Base-by-base conservation (phyloP, 2,888 invertebrate species). In the Yponomeuta cagnagella region DNA sequence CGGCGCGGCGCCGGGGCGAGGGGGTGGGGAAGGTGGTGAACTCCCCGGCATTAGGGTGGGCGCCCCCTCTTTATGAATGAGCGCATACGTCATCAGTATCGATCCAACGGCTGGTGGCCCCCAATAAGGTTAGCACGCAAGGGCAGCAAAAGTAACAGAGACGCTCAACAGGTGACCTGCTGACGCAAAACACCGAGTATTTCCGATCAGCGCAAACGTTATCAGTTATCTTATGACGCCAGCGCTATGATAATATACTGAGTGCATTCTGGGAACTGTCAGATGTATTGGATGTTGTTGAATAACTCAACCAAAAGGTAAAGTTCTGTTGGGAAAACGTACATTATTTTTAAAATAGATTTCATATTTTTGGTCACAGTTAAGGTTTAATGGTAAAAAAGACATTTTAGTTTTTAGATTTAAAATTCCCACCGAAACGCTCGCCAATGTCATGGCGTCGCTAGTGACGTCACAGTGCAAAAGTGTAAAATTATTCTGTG, bases 11-110 rank as follows among this genome's bases (percentile, higher is more conserved):
- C 43, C 33, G 33, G 33, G 43, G 43, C 43, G 6, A 33, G 1
- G 79, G 73, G 73, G 64, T 64, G 71, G 52, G 68, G 48, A 33
- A 31, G 48, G 71, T 70, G 72, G 73, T 69, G 73, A 71, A 70
- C 65, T 71, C 15, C 12, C 75, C 70, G 73, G 66, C 75, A 78
- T 76, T 77, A 75, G 78, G 48, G 72, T 70, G 82, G 78, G 83
- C 78, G 71, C 87, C 82, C 87, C 88, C 83, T 77, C 73, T 89
- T 90, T 85, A 89, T 92, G 91, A 92, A 92, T 92, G 91, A 85
- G 89, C 89, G 77, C 84, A 84, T 88, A 91, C 91, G 91, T 92
- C 91, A 92, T 86, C 79, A 79, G 76, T 82, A 89, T 90, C 87
- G 91, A 92, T 82, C 84, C 82, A 74, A 15, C 52, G 5, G 77